These are phyloP conservation scores for Lasiurus borealis DNA, from an alignment of 2,113 vertebrate genomes.

Conservation along the genomic window DNA sequence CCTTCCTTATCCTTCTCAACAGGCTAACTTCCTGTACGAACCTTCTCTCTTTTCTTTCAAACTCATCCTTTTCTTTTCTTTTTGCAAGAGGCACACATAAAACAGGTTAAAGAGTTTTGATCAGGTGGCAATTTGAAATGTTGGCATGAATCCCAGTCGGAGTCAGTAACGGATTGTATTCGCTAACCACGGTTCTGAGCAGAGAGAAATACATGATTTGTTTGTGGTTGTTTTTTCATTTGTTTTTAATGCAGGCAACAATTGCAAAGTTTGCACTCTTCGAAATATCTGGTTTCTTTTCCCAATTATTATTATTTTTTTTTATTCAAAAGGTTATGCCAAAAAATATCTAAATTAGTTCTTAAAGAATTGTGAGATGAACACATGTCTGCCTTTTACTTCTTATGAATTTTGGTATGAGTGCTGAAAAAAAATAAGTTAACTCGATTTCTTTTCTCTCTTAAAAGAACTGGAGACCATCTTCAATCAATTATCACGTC, in stretches of 20 bases:
- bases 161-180: background rate
- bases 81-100: background rate
- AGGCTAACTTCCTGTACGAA: background rate
- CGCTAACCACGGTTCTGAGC: background rate
- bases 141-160: background rate
- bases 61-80: background rate
- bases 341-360: conserved; percentile 45
- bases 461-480: conserved; percentile 14
- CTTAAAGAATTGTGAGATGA: background rate
- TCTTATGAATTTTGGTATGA: background rate
- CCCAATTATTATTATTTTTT: background rate
- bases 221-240: background rate
- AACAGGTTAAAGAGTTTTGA: background rate
- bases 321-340: background rate
- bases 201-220: background rate
- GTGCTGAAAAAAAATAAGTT: background rate
- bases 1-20: background rate
- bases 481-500: conserved; percentile 44
- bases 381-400: conserved; percentile 35
- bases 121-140: conserved; percentile 2
- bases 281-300: background rate
- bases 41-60: background rate
- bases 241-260: background rate
- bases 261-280: conserved; percentile 47
- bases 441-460: conserved; percentile 2